These are phyloP conservation scores for Cheilosia urbana DNA, from an alignment of 2,888 invertebrate genomes.

Conservation along the genomic window DNA sequence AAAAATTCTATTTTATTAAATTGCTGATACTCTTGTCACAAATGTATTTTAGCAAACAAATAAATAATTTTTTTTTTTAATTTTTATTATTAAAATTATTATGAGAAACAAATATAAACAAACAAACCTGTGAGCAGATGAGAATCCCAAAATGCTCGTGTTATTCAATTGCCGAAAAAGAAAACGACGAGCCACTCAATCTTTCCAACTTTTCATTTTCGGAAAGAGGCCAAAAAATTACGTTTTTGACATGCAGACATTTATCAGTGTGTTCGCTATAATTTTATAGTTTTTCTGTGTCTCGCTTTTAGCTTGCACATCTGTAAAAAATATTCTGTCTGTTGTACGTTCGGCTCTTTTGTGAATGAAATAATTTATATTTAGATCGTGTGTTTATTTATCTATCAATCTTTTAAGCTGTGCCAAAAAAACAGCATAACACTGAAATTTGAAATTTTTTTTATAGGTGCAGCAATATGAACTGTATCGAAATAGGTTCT, in stretches of 20 bases:
- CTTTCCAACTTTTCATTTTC: conserved; percentile 6
- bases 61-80: too few species aligned
- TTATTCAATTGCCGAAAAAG: background rate
- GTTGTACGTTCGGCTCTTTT: conserved; percentile 15
- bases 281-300: background rate
- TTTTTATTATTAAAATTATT: too few species aligned
- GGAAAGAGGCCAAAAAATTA: conserved; percentile 5
- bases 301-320: conserved; percentile 5
- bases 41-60: too few species aligned
- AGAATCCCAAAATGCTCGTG: background rate
- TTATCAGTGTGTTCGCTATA: background rate
- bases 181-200: conserved; percentile 6
- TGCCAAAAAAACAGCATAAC: background rate
- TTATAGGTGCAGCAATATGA: too few species aligned
- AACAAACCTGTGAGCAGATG: too few species aligned
- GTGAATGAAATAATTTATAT: conserved; percentile 41
- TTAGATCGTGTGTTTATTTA: conserved; percentile 12
- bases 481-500: too few species aligned
- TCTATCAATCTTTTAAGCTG: background rate
- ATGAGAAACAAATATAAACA: too few species aligned
- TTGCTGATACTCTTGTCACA: too few species aligned
- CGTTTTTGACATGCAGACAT: background rate
- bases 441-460: too few species aligned
- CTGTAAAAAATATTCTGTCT: background rate
- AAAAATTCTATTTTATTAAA: too few species aligned